Evolutionary conservation across 2,113 vertebrate genomes (phyloP).

Genomic region (Microtus richardsoni): DNA sequence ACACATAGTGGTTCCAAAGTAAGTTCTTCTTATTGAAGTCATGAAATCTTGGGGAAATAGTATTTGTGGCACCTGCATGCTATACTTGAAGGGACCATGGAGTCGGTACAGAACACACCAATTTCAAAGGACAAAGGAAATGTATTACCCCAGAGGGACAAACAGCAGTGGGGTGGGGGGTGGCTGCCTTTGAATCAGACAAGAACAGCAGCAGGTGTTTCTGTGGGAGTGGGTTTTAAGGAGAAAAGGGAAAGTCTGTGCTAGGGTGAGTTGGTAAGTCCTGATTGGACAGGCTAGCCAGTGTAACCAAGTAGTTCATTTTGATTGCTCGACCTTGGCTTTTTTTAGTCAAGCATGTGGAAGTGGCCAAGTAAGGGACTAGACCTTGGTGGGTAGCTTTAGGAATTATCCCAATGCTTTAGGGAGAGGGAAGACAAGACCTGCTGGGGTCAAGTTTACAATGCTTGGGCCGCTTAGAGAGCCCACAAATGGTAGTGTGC

Average conservation of each 20-base stretch:
- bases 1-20: neutral
- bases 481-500: neutral
- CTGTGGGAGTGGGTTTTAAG: neutral
- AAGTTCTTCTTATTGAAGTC: slow-evolving; percentile 43
- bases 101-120: neutral
- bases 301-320: neutral
- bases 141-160: neutral
- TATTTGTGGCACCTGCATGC: slow-evolving; percentile 56
- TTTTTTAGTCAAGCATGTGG: neutral
- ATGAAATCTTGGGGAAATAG: slow-evolving; percentile 52
- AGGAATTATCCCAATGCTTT: neutral
- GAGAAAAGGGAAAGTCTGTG: neutral
- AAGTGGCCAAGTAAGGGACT: neutral
- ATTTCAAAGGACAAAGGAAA: neutral
- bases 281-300: neutral
- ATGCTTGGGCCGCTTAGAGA: neutral
- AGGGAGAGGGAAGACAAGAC: neutral
- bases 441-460: neutral
- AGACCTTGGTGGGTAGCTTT: neutral
- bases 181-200: neutral
- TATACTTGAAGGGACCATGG: neutral
- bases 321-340: neutral
- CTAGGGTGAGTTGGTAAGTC: neutral
- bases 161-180: too few species aligned
- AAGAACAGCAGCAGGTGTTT: neutral